Conservation (phyloP, 2,888 invertebrate species). For the Orthonevra nobilis region DNA sequence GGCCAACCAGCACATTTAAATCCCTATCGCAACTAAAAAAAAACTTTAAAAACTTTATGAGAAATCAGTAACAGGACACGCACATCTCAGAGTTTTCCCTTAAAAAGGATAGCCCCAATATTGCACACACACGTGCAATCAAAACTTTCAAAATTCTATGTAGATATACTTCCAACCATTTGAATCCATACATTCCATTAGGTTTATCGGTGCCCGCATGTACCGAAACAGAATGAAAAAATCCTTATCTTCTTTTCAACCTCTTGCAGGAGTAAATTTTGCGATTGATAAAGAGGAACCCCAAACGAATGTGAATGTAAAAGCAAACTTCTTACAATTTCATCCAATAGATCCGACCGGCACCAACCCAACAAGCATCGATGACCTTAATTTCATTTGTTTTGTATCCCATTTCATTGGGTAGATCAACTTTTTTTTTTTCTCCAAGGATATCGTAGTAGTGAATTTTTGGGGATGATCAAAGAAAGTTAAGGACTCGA, state of each 20-base stretch:
- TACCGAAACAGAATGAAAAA: slow-evolving; percentile 3
- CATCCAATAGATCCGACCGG: slow-evolving; percentile 40
- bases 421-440: slow-evolving; percentile 13
- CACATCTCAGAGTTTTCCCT: too few relatives aligned
- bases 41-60: too few relatives aligned
- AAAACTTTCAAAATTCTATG: slow-evolving; percentile 38
- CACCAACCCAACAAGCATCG: slow-evolving; percentile 49
- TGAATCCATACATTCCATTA: slow-evolving; percentile 64
- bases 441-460: background rate
- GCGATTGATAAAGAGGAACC: slow-evolving; percentile 58
- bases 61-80: too few relatives aligned
- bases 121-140: background rate
- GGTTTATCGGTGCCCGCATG: slow-evolving; percentile 44
- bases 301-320: slow-evolving; percentile 31
- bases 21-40: too few relatives aligned
- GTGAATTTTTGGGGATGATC: slow-evolving; percentile 53
- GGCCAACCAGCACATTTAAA: too few relatives aligned
- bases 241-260: slow-evolving; percentile 27
- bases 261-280: slow-evolving; percentile 51
- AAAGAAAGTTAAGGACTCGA: slow-evolving; percentile 62
- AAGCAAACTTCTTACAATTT: slow-evolving; percentile 57
- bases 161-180: slow-evolving; percentile 47
- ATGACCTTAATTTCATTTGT: slow-evolving; percentile 65
- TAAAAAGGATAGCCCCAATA: too few relatives aligned
- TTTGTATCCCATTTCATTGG: slow-evolving; percentile 51